Evolutionary conservation across 2,797 vertebrate genomes (phyloP).

Genomic region (Cuniculus paca): DNA sequence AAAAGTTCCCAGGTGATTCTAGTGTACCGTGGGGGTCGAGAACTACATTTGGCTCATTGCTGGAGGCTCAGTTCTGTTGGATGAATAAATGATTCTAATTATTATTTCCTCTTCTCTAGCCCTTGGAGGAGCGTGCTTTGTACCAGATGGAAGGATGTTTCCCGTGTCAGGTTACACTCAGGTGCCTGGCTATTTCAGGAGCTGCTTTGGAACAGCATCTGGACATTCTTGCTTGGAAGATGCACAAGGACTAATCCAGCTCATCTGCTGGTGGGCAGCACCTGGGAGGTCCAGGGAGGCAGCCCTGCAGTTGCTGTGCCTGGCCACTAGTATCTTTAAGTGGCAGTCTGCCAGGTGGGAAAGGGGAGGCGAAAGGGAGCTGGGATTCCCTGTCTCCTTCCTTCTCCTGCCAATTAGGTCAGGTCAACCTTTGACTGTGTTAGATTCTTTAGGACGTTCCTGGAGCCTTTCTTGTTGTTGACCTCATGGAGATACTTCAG

Average conservation of each 20-base stretch:
- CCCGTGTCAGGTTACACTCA: slow-evolving; percentile 28
- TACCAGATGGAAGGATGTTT: not conserved
- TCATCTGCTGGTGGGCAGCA: not conserved
- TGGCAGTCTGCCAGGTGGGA: not conserved
- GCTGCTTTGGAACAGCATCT: slow-evolving; percentile 31
- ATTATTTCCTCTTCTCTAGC: slow-evolving; percentile 41
- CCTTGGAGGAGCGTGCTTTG: not conserved
- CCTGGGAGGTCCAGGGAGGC: not conserved
- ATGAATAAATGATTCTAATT: slow-evolving; percentile 59
- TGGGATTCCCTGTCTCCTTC: slow-evolving; percentile 50
- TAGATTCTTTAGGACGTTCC: slow-evolving; percentile 57
- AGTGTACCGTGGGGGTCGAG: not conserved
- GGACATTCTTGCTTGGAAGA: slow-evolving; percentile 15
- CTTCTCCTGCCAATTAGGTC: slow-evolving; percentile 45
- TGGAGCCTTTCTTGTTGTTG: slow-evolving; percentile 10
- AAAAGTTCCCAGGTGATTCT: slow-evolving; percentile 66
- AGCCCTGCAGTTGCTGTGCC: not conserved
- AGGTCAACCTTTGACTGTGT: slow-evolving; percentile 12
- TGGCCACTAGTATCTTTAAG: not conserved
- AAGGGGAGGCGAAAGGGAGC: not conserved
- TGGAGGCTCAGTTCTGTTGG: not conserved
- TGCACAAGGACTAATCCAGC: not conserved
- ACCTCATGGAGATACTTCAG: not conserved
- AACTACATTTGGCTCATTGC: slow-evolving; percentile 3
- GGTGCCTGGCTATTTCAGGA: slow-evolving; percentile 69